Percentiles rank a stretch among this genome's conserved stretches.
These are phyloP conservation scores for Megalurothrips usitatus DNA, from an alignment of 2,888 invertebrate genomes.

Conservation along the genomic window DNA sequence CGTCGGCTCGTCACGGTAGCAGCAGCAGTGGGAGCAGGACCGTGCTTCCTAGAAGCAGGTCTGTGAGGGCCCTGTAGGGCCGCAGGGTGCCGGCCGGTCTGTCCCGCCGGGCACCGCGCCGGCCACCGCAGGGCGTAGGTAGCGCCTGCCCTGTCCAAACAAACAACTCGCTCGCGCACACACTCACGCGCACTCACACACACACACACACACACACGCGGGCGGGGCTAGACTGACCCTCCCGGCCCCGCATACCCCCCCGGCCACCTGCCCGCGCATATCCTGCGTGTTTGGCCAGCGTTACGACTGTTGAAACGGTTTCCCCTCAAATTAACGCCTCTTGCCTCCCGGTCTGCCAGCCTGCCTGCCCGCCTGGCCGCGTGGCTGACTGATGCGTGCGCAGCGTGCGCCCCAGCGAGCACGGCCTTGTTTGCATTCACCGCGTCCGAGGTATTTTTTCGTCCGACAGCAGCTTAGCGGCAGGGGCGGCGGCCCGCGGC, in stretches of 20 bases:
- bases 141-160: background rate
- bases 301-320: conserved; percentile 22
- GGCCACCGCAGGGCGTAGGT: background rate
- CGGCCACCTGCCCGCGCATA: no score
- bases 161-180: background rate
- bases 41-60: background rate
- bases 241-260: no score
- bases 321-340: conserved; percentile 21
- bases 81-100: background rate
- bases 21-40: no score
- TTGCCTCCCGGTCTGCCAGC: background rate
- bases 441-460: no score
- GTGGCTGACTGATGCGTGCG: background rate
- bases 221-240: no score
- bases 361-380: background rate
- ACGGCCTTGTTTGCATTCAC: no score
- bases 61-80: background rate
- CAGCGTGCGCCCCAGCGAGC: background rate
- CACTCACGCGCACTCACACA: background rate
- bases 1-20: no score
- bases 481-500: no score
- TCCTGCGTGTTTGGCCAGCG: conserved; percentile 15
- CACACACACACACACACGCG: no score
- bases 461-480: no score
- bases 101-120: background rate